A percentile compares a stretch with the other conserved stretches of the same genome.
Conservation (phyloP, 1,140 invertebrate genomes). For the Lerema accius region DNA sequence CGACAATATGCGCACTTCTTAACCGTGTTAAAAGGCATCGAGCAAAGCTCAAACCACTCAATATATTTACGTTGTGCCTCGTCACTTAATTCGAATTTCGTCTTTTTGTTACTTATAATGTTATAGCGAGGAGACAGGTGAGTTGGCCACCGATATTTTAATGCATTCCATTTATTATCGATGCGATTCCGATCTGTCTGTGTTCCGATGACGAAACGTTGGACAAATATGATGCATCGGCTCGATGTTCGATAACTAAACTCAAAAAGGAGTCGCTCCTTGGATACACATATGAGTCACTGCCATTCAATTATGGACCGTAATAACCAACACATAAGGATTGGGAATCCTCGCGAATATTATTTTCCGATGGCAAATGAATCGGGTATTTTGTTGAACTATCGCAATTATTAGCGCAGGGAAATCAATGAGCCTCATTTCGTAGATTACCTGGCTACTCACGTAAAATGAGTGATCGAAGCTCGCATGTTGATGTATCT, state of each 20-base stretch:
- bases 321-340: slow-evolving; percentile 33
- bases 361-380: slow-evolving; percentile 26
- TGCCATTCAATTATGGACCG: slow-evolving; percentile 35
- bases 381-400: slow-evolving; percentile 40
- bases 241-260: slow-evolving; percentile 63
- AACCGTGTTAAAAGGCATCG: slow-evolving; percentile 1
- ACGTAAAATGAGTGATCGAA: slow-evolving; percentile 65
- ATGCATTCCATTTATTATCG: slow-evolving; percentile 68
- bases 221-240: slow-evolving; percentile 80
- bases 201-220: slow-evolving; percentile 69
- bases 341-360: not conserved
- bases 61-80: slow-evolving; percentile 26
- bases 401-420: slow-evolving; percentile 75
- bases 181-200: slow-evolving; percentile 61
- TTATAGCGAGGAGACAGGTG: slow-evolving; percentile 46
- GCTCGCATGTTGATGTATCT: slow-evolving; percentile 57
- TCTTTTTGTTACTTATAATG: slow-evolving; percentile 33
- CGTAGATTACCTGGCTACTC: slow-evolving; percentile 68
- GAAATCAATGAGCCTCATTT: slow-evolving; percentile 77
- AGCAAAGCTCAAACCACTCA: slow-evolving; percentile 18
- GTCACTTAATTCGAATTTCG: slow-evolving; percentile 25
- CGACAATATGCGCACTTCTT: slow-evolving; percentile 6
- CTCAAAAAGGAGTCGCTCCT: slow-evolving; percentile 47
- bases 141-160: slow-evolving; percentile 53
- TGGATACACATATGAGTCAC: slow-evolving; percentile 7